These are phyloP conservation scores for Burhinus oedicnemus DNA, from an alignment of 2,113 vertebrate genomes.

Conservation along the genomic window DNA sequence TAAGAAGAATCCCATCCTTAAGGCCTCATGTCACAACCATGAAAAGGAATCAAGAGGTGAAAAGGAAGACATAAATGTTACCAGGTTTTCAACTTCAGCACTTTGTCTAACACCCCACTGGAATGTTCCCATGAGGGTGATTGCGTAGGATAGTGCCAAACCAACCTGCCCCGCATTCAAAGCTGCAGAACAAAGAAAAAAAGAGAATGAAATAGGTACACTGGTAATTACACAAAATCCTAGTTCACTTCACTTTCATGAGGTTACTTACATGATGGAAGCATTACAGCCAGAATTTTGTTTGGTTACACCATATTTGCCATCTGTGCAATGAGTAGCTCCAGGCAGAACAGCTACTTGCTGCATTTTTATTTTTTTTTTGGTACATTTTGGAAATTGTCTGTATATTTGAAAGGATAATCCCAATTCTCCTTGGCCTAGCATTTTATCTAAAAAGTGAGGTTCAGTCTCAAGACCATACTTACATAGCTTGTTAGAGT, in stretches of 20 bases:
- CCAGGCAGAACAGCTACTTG: neutral
- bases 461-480: neutral
- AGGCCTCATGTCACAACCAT: neutral
- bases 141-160: conserved; percentile 87
- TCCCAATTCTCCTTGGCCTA: neutral
- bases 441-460: neutral
- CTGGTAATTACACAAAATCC: neutral
- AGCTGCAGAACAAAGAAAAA: conserved; percentile 65
- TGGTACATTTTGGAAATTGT: neutral
- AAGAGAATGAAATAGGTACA: neutral
- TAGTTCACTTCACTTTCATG: neutral
- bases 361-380: neutral
- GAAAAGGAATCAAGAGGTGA: conserved; percentile 1
- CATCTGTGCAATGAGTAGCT: neutral
- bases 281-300: neutral
- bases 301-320: neutral
- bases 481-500: neutral
- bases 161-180: conserved; percentile 89
- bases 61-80: conserved; percentile 70
- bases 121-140: conserved; percentile 93
- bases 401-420: neutral
- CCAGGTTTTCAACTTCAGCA: conserved; percentile 95
- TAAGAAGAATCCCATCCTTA: neutral
- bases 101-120: conserved; percentile 97
- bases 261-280: neutral